Percentiles rank a stretch among this genome's conserved stretches.
Evolutionary conservation across 2,797 vertebrate species (phyloP).

Genomic region (Triplophysa yarkandensis): DNA sequence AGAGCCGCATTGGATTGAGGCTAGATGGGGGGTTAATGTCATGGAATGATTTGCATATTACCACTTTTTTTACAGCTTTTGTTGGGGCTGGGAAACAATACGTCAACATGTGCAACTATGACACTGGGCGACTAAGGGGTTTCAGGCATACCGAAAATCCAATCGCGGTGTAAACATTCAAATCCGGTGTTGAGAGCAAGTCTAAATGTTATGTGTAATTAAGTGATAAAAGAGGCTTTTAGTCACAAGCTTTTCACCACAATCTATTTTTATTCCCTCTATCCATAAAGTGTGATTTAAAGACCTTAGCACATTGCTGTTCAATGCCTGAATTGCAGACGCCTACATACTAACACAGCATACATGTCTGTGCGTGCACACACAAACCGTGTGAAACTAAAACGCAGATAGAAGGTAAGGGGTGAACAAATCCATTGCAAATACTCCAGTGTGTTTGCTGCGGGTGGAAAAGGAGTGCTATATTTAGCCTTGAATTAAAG

Average conservation of each 20-base stretch:
- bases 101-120: constrained; percentile 68
- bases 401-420: constrained; percentile 21
- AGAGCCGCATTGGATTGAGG: constrained; percentile 49
- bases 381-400: constrained; percentile 31
- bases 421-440: constrained; percentile 55
- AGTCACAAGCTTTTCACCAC: constrained; percentile 63
- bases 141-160: constrained; percentile 63
- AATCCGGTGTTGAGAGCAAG: constrained; percentile 66
- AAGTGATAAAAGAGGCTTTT: constrained; percentile 74
- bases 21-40: constrained; percentile 56
- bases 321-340: constrained; percentile 55
- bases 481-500: constrained; percentile 76
- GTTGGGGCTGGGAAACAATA: constrained; percentile 69
- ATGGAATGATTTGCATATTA: constrained; percentile 73
- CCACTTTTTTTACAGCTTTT: constrained; percentile 63
- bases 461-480: constrained; percentile 66
- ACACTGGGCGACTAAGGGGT: constrained; percentile 56
- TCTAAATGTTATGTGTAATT: constrained; percentile 74
- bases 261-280: constrained; percentile 73
- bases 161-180: constrained; percentile 64
- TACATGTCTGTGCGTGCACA: not conserved
- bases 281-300: constrained; percentile 71
- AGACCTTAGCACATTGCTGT: constrained; percentile 63
- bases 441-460: constrained; percentile 61
- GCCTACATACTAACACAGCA: constrained; percentile 45